phyloP scores from a whole-genome alignment of 2,113 vertebrate genomes.

The Pionites leucogaster region DNA sequence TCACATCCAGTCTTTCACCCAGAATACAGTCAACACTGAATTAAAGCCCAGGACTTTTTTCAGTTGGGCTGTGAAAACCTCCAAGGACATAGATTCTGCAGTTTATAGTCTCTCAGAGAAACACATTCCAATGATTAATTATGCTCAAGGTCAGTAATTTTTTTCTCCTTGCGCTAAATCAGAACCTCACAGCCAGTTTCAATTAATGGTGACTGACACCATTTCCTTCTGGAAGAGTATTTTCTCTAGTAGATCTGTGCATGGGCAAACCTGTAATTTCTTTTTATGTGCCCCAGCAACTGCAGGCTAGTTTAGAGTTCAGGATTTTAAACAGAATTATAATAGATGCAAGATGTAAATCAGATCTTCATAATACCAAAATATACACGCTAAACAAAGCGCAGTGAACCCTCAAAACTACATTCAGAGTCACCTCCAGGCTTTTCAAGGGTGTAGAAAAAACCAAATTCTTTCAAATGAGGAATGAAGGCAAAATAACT shows the following conservation, averaged over 20 bases:
- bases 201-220: not conserved
- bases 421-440: not conserved
- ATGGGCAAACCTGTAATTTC: fast-evolving
- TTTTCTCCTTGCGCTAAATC: not conserved
- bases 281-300: not conserved
- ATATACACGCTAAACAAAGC: not conserved
- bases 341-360: not conserved
- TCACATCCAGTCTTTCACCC: not conserved
- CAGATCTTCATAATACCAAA: not conserved
- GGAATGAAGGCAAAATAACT: not conserved
- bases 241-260: not conserved
- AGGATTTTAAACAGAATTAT: not conserved
- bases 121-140: not conserved
- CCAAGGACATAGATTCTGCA: not conserved
- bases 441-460: not conserved
- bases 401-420: not conserved
- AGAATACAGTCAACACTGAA: not conserved
- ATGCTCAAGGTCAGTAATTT: not conserved
- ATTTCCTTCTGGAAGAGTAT: not conserved
- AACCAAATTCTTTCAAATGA: not conserved
- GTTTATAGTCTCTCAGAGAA: not conserved
- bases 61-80: not conserved
- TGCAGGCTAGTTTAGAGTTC: not conserved
- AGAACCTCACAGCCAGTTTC: not conserved
- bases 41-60: not conserved